A percentile compares a stretch with the other conserved stretches of the same genome.
Conservation (phyloP, 2,797 vertebrate genomes). For the Jordanella pulchra region DNA sequence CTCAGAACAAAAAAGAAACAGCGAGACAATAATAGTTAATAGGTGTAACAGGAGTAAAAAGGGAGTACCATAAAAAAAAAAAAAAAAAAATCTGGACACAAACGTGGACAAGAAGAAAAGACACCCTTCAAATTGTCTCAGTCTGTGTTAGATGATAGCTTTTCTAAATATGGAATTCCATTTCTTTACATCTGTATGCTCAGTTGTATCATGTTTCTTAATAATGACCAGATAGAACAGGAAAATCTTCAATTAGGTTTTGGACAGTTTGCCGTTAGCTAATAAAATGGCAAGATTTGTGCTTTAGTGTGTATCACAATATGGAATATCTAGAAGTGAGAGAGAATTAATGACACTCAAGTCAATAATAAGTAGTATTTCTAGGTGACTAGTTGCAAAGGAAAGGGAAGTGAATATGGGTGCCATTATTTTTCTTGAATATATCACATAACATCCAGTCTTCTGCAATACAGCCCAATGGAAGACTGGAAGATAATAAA, state of each 20-base stretch:
- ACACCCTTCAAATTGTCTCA: background rate
- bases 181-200: background rate
- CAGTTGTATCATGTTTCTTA: too few species aligned
- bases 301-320: background rate
- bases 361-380: background rate
- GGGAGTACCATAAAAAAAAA: background rate
- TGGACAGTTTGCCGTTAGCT: background rate
- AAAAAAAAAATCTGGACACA: background rate
- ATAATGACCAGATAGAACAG: background rate
- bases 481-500: too few species aligned
- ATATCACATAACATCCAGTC: too few species aligned
- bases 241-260: background rate
- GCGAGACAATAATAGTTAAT: too few species aligned
- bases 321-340: background rate
- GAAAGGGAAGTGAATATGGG: too few species aligned
- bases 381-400: too few species aligned
- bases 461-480: too few species aligned
- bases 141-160: background rate
- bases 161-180: background rate
- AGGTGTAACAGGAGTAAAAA: too few species aligned
- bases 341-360: background rate
- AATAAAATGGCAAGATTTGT: background rate
- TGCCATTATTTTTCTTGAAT: too few species aligned
- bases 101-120: background rate
- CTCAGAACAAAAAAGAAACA: background rate